Evolutionary conservation across 2,113 vertebrate species (phyloP), one percentile per base, ranked within the genome.

Genomic region (Colius striatus): DNA sequence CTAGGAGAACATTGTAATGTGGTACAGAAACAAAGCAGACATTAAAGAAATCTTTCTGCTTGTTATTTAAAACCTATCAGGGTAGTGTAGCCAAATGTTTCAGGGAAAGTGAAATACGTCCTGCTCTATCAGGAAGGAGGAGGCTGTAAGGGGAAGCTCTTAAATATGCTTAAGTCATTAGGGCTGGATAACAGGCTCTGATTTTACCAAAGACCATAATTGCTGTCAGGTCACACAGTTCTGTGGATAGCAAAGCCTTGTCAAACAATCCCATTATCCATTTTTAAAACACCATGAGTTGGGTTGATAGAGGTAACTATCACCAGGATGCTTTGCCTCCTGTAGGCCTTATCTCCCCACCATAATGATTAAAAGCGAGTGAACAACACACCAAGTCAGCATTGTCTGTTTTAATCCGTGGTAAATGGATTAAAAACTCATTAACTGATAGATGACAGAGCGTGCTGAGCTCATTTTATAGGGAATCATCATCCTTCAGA

Each of bases 401-500:
- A 2, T 61, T 84, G 77, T 60, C 80, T 90, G 25, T 3, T 83
- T 57, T 61, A 76, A 95, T 91, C 90, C 87, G 29, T 91, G 48
- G 53, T 78, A 78, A 94, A 73, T 50, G 91, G 93, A 95, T 96
- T 91, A 95, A 92, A 95, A 92, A 47, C 84, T 95, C 89, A 91
- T 95, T 96, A 89, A 91, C 50, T 89, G 93, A 50, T 54, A 94
- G 95, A 70, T 32, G 62, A 51, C 73, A 72, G 91, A 82, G 90
- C 63, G 75, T 0, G 1, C 62, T 26, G 76, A 92, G 54, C 89
- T 93, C 16, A 77, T 85, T 95, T 86, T 54, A 13, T 32, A 27
- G 53, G 68, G 51, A 90, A 73, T 55, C 68, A 21, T 90, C 68
- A 71, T 84, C 80, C 80, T 93, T 83, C 92, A 77, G 91, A 91